Conservation (phyloP, 2,797 vertebrate species). For the Spinus olivaceus region DNA sequence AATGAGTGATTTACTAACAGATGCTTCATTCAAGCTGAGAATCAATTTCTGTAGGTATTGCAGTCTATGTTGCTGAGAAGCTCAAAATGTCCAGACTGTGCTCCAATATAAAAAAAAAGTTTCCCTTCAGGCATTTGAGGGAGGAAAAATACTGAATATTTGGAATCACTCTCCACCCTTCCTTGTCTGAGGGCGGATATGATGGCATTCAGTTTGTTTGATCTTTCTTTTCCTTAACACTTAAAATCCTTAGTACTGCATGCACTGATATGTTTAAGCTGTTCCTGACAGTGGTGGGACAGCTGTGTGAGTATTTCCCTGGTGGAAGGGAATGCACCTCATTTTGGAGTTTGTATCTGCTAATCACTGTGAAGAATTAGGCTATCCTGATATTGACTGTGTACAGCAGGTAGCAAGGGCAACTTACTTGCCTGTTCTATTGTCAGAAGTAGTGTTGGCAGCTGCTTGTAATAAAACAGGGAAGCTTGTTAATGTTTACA, state of each 20-base stretch:
- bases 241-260: background rate
- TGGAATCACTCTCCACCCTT: background rate
- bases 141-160: background rate
- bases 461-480: background rate
- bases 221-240: background rate
- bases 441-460: background rate
- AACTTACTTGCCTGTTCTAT: background rate
- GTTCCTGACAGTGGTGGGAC: background rate
- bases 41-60: background rate
- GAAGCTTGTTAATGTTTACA: background rate
- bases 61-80: background rate
- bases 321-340: background rate
- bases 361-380: background rate
- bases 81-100: background rate
- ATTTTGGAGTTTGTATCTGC: background rate
- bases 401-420: background rate
- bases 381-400: background rate
- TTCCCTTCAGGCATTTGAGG: background rate
- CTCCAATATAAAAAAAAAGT: background rate
- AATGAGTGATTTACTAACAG: background rate
- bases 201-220: background rate
- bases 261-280: background rate
- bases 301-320: background rate
- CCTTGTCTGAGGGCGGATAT: background rate
- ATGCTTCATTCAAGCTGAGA: background rate